Base-by-base conservation (phyloP, 2,797 vertebrate species). In the Microctenopoma lineatum region DNA sequence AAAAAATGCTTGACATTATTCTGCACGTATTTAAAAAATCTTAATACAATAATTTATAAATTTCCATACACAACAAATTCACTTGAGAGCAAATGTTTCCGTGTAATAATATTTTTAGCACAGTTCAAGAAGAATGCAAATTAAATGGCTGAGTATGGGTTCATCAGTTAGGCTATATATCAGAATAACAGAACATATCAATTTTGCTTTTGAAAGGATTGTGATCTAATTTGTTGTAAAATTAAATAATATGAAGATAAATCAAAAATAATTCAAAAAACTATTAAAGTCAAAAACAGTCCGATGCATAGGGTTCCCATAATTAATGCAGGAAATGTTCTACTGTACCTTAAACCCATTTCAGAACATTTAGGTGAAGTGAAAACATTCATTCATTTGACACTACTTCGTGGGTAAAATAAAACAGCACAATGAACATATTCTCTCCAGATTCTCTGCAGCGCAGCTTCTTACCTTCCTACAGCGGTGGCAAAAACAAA, bases 401-500 rank as follows among this genome's bases (percentile, higher is more conserved):
- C 10, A 38, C 36, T 12, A 38, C 3, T 38, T 38, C 36, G 36
- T 3, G 13, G 14, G 45, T 36, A 18, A 60, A 68, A 7, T 5
- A 3, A 16, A 53, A 27, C 46, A 39, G 3, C 2, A 21, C 6
- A 3, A 25, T 38, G 0, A 18, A 5, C 4, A 5, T 41, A 0
- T 26, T 21, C 15, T 58, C 2, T 9, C 7, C 0, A 25, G 26
- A n/a, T 61, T 62, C 36, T 3, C 7, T 72, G 50, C 16, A 15
- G 29, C 3, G 15, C 4, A 36, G n/a, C 83, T 89, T 87, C 83
- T 89, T 87, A 87, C 84, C 83, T 86, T 65, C 5, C 57, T 54
- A 73, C 66, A 70, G 57, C 50, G 62, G 34, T 47, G 54, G 39
- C 29, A 83, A 77, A 66, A 60, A 71, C 48, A 69, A 59, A 45